Conservation (phyloP, 1,140 invertebrate genomes). For the Batillaria attramentaria region DNA sequence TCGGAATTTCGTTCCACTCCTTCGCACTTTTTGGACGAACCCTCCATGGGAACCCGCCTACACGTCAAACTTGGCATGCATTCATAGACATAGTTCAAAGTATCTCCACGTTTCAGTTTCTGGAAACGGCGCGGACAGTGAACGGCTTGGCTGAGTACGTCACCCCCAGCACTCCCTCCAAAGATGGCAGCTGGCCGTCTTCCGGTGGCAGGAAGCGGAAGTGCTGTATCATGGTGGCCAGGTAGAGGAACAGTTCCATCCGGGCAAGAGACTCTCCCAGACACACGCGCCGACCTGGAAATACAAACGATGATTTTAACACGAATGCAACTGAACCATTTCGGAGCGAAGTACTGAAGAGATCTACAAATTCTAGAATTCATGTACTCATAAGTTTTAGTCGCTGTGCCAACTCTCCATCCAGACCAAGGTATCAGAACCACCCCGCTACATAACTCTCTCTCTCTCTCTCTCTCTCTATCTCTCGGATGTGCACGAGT, state of each 20-base stretch:
- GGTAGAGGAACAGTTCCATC: constrained; percentile 46
- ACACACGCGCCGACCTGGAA: constrained; percentile 42
- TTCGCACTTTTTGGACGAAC: no score
- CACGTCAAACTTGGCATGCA: no score
- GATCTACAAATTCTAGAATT: neutral
- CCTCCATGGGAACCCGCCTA: no score
- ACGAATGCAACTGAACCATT: neutral
- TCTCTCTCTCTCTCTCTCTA: neutral
- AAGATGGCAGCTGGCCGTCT: constrained; percentile 19
- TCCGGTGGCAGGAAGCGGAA: constrained; percentile 71
- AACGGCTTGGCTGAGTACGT: constrained; percentile 32
- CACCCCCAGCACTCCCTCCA: constrained; percentile 33
- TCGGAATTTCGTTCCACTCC: no score
- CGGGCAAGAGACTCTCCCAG: constrained; percentile 42
- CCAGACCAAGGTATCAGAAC: no score
- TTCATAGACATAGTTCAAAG: no score
- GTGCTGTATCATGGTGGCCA: constrained; percentile 38
- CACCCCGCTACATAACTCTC: neutral
- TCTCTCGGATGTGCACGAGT: no score
- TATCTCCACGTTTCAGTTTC: constrained; percentile 5
- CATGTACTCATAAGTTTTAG: neutral
- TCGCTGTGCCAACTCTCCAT: no score
- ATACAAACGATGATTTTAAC: no score
- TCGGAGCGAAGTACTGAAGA: neutral
- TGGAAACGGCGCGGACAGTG: constrained; percentile 30